Conservation (phyloP, 2,113 vertebrate species). For the Struthidea cinerea region DNA sequence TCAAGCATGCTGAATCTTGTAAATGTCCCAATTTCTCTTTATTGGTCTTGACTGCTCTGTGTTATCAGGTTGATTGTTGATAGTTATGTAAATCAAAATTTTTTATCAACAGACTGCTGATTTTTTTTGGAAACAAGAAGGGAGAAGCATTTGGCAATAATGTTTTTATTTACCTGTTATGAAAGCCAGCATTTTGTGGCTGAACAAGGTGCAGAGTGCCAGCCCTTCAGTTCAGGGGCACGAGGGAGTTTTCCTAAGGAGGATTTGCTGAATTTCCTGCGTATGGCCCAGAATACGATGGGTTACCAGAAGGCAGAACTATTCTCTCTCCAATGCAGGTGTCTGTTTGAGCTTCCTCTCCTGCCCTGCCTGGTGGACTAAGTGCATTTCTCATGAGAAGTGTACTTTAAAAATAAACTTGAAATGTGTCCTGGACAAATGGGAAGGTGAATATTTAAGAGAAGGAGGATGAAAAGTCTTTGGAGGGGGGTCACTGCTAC, state of each 20-base stretch:
- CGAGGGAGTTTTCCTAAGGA: background rate
- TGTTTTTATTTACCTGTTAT: background rate
- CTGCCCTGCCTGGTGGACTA: background rate
- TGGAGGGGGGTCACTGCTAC: background rate
- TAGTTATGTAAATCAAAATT: background rate
- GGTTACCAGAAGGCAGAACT: background rate
- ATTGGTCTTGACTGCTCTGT: background rate
- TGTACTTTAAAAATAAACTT: background rate
- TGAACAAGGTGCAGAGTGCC: background rate
- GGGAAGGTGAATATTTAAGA: background rate
- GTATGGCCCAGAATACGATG: background rate
- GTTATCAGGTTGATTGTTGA: conserved; percentile 9
- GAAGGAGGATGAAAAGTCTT: background rate
- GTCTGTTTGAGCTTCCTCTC: background rate
- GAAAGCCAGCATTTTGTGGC: background rate
- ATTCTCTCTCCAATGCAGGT: background rate
- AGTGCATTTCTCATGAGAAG: background rate
- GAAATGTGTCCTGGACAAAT: background rate
- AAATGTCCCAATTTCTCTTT: conserved; percentile 29
- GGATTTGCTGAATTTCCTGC: background rate
- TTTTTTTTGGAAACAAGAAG: background rate
- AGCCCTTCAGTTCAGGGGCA: background rate
- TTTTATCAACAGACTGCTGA: background rate
- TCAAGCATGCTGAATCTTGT: background rate
- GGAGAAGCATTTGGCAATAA: background rate